A percentile compares a stretch with the other conserved stretches of the same genome.
phyloP scores from a whole-genome alignment of 2,797 vertebrate species.

The Coregonus sp. region DNA sequence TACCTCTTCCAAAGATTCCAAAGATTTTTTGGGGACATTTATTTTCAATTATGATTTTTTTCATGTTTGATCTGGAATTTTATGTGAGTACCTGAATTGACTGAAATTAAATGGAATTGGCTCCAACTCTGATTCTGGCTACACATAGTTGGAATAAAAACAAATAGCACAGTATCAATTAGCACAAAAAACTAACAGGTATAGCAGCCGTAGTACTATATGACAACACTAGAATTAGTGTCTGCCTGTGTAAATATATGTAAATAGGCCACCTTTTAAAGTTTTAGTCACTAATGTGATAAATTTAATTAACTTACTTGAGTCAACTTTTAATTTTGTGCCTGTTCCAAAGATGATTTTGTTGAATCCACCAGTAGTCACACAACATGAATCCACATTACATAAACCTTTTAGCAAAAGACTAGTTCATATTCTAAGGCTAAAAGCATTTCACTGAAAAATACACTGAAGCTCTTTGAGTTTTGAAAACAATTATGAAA shows the following conservation, averaged over 20 bases:
- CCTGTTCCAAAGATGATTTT: conserved; percentile 34
- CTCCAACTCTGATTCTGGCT: not conserved
- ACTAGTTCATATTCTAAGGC: not conserved
- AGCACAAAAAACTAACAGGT: not conserved
- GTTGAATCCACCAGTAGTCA: not conserved
- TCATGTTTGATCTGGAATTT: not conserved
- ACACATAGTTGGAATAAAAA: not conserved
- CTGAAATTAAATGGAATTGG: not conserved
- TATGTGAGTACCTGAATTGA: not conserved
- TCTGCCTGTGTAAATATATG: not conserved
- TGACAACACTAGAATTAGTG: not conserved
- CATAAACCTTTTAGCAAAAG: not conserved
- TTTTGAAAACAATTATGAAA: not conserved
- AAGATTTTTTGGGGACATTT: not conserved
- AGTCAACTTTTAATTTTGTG: conserved; percentile 17
- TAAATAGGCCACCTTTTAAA: not conserved
- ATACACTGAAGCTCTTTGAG: not conserved
- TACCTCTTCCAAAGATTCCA: conserved; percentile 19
- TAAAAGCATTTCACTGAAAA: not conserved
- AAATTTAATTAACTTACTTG: conserved; percentile 31
- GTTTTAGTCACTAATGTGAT: not conserved
- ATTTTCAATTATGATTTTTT: not conserved
- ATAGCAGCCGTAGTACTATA: not conserved
- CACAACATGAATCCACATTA: conserved; percentile 3
- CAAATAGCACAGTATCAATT: not conserved